Percentiles rank a stretch among this genome's conserved stretches.
phyloP scores from a whole-genome alignment of 2,797 vertebrate genomes.

The Babyrousa celebensis region DNA sequence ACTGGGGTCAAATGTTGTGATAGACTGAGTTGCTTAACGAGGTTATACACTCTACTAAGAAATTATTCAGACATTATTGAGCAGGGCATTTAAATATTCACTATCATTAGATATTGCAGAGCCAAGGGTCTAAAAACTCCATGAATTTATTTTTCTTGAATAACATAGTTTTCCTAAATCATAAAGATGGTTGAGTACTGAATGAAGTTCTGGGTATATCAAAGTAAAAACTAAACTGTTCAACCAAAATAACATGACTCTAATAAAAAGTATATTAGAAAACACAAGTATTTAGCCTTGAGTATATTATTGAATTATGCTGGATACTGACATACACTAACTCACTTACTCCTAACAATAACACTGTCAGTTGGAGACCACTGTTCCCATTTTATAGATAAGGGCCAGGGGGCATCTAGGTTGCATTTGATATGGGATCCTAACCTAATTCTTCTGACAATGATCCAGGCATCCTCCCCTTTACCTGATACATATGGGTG shows the following conservation, averaged over 20 bases:
- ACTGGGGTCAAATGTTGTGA: not conserved
- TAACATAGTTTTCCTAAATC: not conserved
- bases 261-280: not conserved
- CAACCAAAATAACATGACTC: not conserved
- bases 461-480: not conserved
- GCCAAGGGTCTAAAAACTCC: not conserved
- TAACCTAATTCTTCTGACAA: not conserved
- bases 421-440: not conserved
- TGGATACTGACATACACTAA: not conserved
- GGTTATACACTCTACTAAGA: not conserved
- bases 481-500: not conserved
- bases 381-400: not conserved
- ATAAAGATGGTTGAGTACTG: not conserved
- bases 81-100: not conserved
- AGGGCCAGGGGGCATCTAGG: not conserved
- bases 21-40: not conserved
- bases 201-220: not conserved
- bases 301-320: not conserved
- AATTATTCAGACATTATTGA: not conserved
- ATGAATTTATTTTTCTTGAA: not conserved
- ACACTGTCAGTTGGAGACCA: not conserved
- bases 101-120: not conserved
- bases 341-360: not conserved
- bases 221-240: not conserved
- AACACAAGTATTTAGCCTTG: not conserved